Evolutionary conservation across 92 coral and sea anemone genomes (phyloP).

Genomic region (Ricordea florida): DNA sequence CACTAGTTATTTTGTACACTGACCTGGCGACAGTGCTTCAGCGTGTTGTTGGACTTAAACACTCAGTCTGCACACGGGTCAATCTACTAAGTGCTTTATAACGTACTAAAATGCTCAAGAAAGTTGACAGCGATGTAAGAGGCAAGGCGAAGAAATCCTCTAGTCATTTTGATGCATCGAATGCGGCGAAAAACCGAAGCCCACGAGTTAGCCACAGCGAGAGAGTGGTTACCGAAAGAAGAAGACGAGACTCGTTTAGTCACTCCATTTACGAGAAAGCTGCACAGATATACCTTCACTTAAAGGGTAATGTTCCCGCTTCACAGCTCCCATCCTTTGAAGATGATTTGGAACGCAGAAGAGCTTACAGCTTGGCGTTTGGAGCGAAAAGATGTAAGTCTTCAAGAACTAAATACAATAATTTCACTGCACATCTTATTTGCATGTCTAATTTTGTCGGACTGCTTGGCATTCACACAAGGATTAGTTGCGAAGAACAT

Average conservation of each 20-base stretch:
- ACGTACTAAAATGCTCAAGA: slow-evolving; percentile 36
- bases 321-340: slow-evolving; percentile 84
- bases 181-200: slow-evolving; percentile 29
- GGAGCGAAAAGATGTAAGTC: slow-evolving; percentile 98
- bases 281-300: slow-evolving; percentile 80
- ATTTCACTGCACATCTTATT: too few relatives aligned
- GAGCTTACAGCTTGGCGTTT: slow-evolving; percentile 96
- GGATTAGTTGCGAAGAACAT: too few relatives aligned
- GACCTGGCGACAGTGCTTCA: too few relatives aligned
- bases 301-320: slow-evolving; percentile 81
- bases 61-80: too few relatives aligned
- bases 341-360: slow-evolving; percentile 87
- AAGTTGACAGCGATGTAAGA: background rate
- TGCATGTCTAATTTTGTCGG: too few relatives aligned
- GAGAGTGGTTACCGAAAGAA: slow-evolving; percentile 42
- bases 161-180: slow-evolving; percentile 52
- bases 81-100: background rate
- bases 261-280: slow-evolving; percentile 92
- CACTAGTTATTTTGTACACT: too few relatives aligned
- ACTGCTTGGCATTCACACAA: too few relatives aligned
- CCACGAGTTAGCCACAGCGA: slow-evolving; percentile 67
- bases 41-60: too few relatives aligned
- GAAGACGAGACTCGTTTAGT: slow-evolving; percentile 66
- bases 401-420: too few relatives aligned
- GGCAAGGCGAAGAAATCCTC: slow-evolving; percentile 61